Evolutionary conservation across 2,113 vertebrate genomes (phyloP).

Genomic region (Mus spicilegus): DNA sequence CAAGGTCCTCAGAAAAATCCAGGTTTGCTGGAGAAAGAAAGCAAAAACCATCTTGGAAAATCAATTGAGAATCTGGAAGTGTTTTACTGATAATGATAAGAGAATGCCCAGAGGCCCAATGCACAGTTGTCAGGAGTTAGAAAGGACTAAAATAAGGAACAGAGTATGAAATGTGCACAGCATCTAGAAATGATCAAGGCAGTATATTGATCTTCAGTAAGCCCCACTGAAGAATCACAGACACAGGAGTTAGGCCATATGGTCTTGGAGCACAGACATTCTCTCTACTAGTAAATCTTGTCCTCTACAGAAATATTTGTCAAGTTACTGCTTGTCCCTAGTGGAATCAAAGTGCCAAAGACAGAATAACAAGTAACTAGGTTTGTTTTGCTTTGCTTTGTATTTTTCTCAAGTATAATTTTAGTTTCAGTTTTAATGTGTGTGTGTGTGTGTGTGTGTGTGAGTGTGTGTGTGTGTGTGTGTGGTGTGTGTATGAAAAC

Average conservation of each 20-base stretch:
- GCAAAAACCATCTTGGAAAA: not conserved
- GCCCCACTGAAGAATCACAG: not conserved
- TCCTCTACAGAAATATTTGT: conserved; percentile 5
- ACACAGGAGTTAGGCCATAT: not conserved
- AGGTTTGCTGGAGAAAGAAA: not conserved
- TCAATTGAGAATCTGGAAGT: not conserved
- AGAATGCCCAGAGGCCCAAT: not conserved
- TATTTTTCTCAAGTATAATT: not conserved
- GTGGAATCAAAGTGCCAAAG: not conserved
- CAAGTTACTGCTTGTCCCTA: not conserved
- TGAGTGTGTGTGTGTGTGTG: not conserved
- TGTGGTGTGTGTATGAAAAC: too few species aligned
- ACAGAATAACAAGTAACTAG: not conserved
- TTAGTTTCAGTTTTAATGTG: not conserved
- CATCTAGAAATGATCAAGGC: not conserved
- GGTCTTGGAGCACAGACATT: conserved; percentile 4
- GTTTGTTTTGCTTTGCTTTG: not conserved
- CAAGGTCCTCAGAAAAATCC: not conserved
- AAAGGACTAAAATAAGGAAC: not conserved
- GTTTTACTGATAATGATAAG: conserved; percentile 26
- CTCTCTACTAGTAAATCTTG: not conserved
- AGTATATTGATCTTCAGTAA: conserved; percentile 14
- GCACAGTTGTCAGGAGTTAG: not conserved
- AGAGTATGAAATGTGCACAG: not conserved
- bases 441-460: not conserved